A percentile compares a stretch with the other conserved stretches of the same genome.
phyloP scores from a whole-genome alignment of 2,797 vertebrate species.

The Picus viridis region DNA sequence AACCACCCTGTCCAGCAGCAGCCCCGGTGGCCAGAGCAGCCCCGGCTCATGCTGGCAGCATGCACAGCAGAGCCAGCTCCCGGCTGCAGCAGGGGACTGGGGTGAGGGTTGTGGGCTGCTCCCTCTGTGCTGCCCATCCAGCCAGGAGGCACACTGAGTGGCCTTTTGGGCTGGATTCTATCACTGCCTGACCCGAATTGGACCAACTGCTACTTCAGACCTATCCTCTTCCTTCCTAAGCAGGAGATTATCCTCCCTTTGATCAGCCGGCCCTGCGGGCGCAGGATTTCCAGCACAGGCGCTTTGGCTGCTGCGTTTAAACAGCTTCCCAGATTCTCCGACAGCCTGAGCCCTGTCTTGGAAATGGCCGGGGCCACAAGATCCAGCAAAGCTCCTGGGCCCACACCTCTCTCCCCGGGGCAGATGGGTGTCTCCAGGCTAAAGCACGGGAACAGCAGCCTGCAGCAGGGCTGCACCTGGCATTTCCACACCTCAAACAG shows the following conservation, averaged over 20 bases:
- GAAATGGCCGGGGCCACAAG: background rate
- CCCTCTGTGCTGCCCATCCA: background rate
- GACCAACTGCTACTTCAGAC: constrained; percentile 67
- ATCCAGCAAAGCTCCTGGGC: background rate
- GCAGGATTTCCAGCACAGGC: constrained; percentile 65
- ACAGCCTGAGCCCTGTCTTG: background rate
- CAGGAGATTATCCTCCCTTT: constrained; percentile 67
- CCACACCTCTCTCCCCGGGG: background rate
- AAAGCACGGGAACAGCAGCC: background rate
- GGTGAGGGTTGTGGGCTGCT: background rate
- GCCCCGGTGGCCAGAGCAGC: background rate
- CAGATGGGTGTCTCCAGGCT: background rate
- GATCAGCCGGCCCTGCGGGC: constrained; percentile 60
- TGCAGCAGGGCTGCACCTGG: background rate
- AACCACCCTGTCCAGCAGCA: background rate
- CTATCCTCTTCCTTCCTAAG: constrained; percentile 65
- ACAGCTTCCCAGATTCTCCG: constrained; percentile 33
- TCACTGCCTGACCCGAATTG: constrained; percentile 63
- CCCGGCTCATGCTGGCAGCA: background rate
- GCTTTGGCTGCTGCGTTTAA: constrained; percentile 57
- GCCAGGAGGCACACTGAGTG: background rate
- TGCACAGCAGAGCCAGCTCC: background rate
- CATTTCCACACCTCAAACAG: background rate
- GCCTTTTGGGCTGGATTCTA: constrained; percentile 46
- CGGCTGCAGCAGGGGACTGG: background rate